Evolutionary conservation across 2,888 invertebrate species (phyloP).

Genomic region (Orthosia gracilis): DNA sequence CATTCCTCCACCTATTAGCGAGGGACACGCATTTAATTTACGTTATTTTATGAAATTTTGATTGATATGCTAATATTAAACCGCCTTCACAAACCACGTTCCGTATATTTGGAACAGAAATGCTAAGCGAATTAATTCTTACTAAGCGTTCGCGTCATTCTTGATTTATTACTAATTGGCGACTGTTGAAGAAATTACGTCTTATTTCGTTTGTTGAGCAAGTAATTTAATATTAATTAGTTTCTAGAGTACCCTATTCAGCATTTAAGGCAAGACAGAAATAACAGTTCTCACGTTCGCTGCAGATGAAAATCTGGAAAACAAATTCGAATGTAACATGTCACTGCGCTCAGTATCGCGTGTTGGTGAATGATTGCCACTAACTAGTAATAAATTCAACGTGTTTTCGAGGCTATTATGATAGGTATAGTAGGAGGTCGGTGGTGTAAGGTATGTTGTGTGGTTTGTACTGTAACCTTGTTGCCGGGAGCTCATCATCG

Average conservation of each 20-base stretch:
- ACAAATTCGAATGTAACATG: conserved; percentile 32
- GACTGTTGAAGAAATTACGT: conserved; percentile 31
- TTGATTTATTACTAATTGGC: conserved; percentile 58
- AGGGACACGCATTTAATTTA: conserved; percentile 63
- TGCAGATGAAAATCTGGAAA: conserved; percentile 24
- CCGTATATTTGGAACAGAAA: conserved; percentile 41
- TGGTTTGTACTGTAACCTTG: conserved; percentile 51
- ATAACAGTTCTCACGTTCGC: background rate
- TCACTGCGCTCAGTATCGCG: conserved; percentile 38
- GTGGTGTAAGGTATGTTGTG: conserved; percentile 12
- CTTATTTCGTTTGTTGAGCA: conserved; percentile 23
- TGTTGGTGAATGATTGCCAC: conserved; percentile 43
- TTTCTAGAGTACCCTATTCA: conserved; percentile 16
- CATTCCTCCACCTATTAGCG: conserved; percentile 58
- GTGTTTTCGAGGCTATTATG: conserved; percentile 45
- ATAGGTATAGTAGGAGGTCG: conserved; percentile 10
- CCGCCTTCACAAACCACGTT: conserved; percentile 32
- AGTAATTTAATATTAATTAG: conserved; percentile 30
- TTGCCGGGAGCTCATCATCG: conserved; percentile 67
- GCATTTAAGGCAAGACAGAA: background rate
- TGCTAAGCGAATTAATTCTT: conserved; percentile 49
- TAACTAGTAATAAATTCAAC: conserved; percentile 59
- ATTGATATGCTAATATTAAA: conserved; percentile 61
- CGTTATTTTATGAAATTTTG: conserved; percentile 62
- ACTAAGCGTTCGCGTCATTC: conserved; percentile 44